Base-by-base conservation (phyloP, 2,113 vertebrate genomes). In the Todiramphus saurophagus region DNA sequence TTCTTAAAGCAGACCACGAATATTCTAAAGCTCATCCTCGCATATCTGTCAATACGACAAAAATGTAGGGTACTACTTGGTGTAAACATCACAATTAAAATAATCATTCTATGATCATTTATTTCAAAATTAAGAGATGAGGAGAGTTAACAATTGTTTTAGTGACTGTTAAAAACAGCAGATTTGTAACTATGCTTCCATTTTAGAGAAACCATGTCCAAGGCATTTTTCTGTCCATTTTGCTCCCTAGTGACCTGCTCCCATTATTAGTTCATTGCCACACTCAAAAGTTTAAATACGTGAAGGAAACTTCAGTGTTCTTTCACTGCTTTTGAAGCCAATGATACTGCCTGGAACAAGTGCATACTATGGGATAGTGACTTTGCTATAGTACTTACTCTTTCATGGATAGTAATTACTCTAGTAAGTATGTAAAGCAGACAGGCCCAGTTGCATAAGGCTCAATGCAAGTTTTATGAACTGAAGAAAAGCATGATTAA, bases 401-500 rank as follows among this genome's bases (percentile, higher is more conserved):
- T 63, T 92, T 68, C 82, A 86, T 35, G 63, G 83, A 89, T 44
- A 94, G 89, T 76, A 95, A 97, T 96, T 95, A 93, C 79, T 83
- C 87, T 53, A 78, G 73, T 93, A 92, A 96, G 88, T 94, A 91
- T 83, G 64, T 94, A 97, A 96, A 97, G 68, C 81, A 90, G 78
- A 87, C 69, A 93, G 94, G 50, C 53, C 72, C 70, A 58, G 74
- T 95, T 94, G 76, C 92, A 91, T 46, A 64, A 83, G 73, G 73
- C 58, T 89, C 85, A 87, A 83, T 66, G 79, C 43, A 84, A 90
- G 83, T 97, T 97, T 97, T 97, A 96, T 97, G 97, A 96, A 97
- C 96, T 97, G 94, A 63, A 97, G 96, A 97, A 97, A 97, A 93
- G 94, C 90, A 93, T 78, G 87, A 93, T 94, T 95, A 95, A 84